A percentile compares a stretch with the other conserved stretches of the same genome.
Conservation (phyloP, 2,888 invertebrate species). For the Brachypalpus laphriformis region DNA sequence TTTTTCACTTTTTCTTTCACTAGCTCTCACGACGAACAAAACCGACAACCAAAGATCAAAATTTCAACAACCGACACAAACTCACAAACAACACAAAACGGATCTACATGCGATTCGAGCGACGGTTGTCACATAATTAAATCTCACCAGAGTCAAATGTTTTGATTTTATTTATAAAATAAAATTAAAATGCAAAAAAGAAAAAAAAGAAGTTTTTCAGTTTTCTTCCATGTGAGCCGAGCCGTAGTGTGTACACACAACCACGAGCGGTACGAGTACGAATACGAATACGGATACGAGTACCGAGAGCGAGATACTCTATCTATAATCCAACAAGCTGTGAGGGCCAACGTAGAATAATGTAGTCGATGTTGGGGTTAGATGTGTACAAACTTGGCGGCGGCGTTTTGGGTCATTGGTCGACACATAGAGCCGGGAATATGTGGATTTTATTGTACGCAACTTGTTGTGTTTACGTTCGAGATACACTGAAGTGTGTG, state of each 20-base stretch:
- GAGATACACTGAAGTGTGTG: constrained; percentile 24
- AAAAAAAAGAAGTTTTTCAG: constrained; percentile 25
- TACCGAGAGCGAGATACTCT: constrained; percentile 39
- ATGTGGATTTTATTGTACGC: constrained; percentile 34
- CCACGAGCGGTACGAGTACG: constrained; percentile 18
- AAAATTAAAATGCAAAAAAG: constrained; percentile 18
- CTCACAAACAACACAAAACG: constrained; percentile 12
- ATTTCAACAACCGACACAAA: constrained; percentile 32
- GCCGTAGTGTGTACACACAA: background rate
- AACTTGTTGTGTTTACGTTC: constrained; percentile 73
- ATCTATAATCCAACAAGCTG: constrained; percentile 28
- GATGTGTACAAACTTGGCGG: constrained; percentile 13
- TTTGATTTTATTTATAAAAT: constrained; percentile 67
- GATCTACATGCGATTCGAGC: constrained; percentile 59
- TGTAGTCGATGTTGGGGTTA: background rate
- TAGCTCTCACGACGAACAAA: background rate
- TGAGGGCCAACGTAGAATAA: constrained; percentile 6
- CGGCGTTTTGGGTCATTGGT: constrained; percentile 63
- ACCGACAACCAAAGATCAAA: constrained; percentile 14
- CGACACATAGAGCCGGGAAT: constrained; percentile 18
- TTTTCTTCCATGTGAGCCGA: constrained; percentile 12
- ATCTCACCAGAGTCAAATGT: constrained; percentile 63
- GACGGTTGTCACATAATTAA: constrained; percentile 73
- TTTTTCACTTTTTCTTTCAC: constrained; percentile 31
- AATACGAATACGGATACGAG: constrained; percentile 16